Percentiles rank a stretch among this genome's conserved stretches.
These are phyloP conservation scores for Neria commutata DNA, from an alignment of 2,888 invertebrate genomes.

Conservation along the genomic window DNA sequence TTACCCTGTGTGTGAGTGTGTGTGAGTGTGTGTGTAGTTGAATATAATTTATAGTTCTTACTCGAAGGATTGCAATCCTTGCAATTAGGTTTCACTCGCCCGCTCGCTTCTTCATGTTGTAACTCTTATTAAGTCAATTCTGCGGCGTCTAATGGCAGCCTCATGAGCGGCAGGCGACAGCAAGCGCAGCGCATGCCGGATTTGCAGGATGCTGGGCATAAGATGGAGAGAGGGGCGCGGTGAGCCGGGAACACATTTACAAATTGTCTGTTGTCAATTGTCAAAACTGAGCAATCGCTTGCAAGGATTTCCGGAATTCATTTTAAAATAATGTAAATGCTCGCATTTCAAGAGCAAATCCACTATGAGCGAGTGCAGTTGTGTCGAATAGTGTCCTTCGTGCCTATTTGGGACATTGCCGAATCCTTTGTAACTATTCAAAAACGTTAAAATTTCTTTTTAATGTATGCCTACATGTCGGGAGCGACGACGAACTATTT, in stretches of 20 bases:
- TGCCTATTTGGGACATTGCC: too few species aligned
- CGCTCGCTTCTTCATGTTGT: not conserved
- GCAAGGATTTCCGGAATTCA: too few species aligned
- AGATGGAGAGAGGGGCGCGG: not conserved
- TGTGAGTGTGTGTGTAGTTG: slow-evolving; percentile 12
- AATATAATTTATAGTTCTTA: slow-evolving; percentile 27
- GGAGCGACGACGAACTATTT: too few species aligned
- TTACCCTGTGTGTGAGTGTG: too few species aligned
- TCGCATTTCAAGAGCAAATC: too few species aligned
- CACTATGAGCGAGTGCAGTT: too few species aligned
- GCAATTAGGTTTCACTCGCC: slow-evolving; percentile 23
- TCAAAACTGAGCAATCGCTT: not conserved
- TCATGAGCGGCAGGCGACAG: not conserved
- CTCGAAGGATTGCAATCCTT: slow-evolving; percentile 28
- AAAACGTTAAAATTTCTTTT: too few species aligned
- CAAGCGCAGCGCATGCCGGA: not conserved
- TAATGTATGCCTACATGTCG: too few species aligned
- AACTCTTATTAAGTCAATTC: slow-evolving; percentile 22
- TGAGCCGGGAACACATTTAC: slow-evolving; percentile 7
- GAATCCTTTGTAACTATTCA: too few species aligned
- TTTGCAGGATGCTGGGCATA: not conserved
- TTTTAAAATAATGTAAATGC: too few species aligned
- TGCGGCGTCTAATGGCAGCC: slow-evolving; percentile 20
- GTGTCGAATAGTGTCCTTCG: too few species aligned
- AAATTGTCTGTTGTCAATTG: slow-evolving; percentile 19